phyloP scores from a whole-genome alignment of 2,888 invertebrate species.

The Pachymerium ferrugineum region DNA sequence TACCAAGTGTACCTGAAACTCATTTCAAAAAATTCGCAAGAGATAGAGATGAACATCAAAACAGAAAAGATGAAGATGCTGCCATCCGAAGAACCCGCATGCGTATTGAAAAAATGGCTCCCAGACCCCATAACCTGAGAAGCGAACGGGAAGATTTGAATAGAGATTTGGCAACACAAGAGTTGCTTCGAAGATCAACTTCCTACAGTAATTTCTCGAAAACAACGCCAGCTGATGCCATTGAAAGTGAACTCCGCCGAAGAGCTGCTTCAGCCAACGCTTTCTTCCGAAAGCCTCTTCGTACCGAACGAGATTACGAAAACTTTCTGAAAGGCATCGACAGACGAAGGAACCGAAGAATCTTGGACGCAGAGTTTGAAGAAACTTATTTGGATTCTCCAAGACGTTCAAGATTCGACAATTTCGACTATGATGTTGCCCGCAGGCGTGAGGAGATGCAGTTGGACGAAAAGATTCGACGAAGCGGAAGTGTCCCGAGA shows the following conservation, averaged over 20 bases:
- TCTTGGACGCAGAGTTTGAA: background rate
- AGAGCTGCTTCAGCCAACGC: background rate
- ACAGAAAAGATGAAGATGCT: background rate
- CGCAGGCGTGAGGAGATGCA: background rate
- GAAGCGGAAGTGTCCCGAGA: background rate
- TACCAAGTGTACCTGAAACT: constrained; percentile 30
- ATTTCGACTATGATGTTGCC: background rate
- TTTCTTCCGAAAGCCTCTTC: background rate
- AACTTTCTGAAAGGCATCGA: background rate
- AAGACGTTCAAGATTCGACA: background rate
- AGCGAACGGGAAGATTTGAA: background rate
- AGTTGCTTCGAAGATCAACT: background rate
- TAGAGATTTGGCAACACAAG: background rate
- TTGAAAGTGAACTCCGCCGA: background rate
- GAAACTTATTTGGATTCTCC: background rate
- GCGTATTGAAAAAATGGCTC: constrained; percentile 5
- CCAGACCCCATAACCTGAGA: background rate
- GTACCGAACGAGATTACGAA: background rate
- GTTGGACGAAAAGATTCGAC: background rate
- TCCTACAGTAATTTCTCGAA: constrained; percentile 32
- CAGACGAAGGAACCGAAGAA: background rate
- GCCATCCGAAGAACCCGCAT: background rate
- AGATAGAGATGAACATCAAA: constrained; percentile 10
- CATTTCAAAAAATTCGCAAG: constrained; percentile 31
- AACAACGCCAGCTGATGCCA: constrained; percentile 29